Percentiles rank a stretch among this genome's conserved stretches.
phyloP scores from a whole-genome alignment of 2,113 vertebrate species.

The Candoia aspera region DNA sequence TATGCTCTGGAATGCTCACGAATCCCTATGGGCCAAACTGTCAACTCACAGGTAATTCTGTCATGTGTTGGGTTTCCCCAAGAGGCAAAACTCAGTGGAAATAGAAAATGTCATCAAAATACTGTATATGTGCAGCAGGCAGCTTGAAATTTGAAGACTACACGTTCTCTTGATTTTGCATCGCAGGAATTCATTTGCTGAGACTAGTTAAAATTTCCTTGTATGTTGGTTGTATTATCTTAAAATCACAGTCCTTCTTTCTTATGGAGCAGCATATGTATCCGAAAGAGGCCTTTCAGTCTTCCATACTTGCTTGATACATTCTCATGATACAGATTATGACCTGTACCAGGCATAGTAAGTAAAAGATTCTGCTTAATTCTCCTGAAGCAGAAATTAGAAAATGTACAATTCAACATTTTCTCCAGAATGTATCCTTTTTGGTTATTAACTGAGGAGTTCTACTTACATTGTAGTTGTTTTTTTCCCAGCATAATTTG shows the following conservation, averaged over 20 bases:
- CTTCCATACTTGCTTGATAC: background rate
- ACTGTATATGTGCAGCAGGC: background rate
- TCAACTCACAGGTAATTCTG: conserved; percentile 94
- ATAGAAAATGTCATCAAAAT: background rate
- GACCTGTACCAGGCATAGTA: background rate
- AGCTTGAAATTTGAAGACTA: background rate
- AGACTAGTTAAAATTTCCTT: background rate
- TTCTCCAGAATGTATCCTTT: background rate
- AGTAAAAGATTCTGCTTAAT: background rate
- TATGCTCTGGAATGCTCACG: conserved; percentile 96
- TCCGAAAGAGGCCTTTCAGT: background rate
- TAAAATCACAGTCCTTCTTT: background rate
- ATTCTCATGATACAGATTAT: background rate
- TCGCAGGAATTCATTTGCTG: background rate
- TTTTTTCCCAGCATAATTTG: background rate
- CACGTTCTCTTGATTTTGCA: background rate
- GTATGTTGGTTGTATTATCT: background rate
- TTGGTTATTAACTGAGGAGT: background rate
- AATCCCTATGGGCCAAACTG: conserved; percentile 96
- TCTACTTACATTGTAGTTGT: background rate
- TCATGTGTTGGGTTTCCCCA: background rate
- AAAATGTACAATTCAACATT: background rate
- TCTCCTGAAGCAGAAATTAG: background rate
- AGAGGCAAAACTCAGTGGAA: background rate
- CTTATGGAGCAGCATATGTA: background rate